phyloP scores from a whole-genome alignment of 2,888 invertebrate species.

The Epinotia brunnichana region DNA sequence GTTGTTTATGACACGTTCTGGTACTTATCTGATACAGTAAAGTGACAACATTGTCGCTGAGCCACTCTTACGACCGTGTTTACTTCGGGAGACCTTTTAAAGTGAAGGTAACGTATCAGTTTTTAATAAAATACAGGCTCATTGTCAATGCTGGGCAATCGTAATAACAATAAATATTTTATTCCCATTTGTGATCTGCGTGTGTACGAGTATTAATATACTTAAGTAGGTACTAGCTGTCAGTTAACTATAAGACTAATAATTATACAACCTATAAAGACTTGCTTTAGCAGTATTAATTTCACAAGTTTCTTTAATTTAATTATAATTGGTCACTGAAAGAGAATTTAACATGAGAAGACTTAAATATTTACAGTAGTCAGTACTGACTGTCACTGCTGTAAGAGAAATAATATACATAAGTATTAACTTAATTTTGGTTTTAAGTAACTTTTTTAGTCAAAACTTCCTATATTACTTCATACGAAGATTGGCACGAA shows the following conservation, averaged over 20 bases:
- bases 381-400: too few species aligned
- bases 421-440: too few species aligned
- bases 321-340: background rate
- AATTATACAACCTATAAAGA: background rate
- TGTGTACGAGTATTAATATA: too few species aligned
- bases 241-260: background rate
- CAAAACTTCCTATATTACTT: too few species aligned
- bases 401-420: too few species aligned
- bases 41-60: slow-evolving; percentile 26
- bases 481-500: too few species aligned
- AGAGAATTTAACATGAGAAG: background rate
- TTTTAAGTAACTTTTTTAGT: too few species aligned
- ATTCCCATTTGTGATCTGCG: background rate
- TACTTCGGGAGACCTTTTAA: slow-evolving; percentile 32
- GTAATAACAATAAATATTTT: background rate
- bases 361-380: background rate
- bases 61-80: slow-evolving; percentile 18
- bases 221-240: background rate
- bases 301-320: too few species aligned
- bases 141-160: background rate
- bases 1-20: slow-evolving; percentile 22
- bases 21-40: slow-evolving; percentile 35
- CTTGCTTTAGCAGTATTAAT: too few species aligned
- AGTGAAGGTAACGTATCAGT: slow-evolving; percentile 13
- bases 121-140: slow-evolving; percentile 1